Evolutionary conservation across 2,888 invertebrate genomes (phyloP).

Genomic region (Volucella inanis): DNA sequence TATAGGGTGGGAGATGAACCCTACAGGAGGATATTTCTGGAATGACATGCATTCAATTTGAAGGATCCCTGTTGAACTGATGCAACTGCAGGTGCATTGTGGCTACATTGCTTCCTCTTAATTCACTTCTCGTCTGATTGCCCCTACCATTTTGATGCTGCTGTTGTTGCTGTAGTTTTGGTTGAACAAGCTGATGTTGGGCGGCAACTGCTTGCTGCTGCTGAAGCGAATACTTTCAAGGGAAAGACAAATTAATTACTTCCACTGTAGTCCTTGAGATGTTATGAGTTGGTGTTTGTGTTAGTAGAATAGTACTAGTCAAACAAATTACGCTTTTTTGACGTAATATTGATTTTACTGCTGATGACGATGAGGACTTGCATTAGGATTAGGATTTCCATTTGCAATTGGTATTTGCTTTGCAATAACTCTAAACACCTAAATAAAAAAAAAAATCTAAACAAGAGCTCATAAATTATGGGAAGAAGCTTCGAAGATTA

Average conservation of each 20-base stretch:
- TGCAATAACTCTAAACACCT: too few relatives aligned
- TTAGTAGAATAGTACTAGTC: constrained; percentile 78
- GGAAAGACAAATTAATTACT: constrained; percentile 84
- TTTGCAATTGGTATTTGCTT: not conserved
- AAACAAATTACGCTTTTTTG: constrained; percentile 82
- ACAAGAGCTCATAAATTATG: too few relatives aligned
- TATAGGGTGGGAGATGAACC: constrained; percentile 89
- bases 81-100: constrained; percentile 84
- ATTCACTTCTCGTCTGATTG: constrained; percentile 75
- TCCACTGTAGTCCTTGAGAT: constrained; percentile 79
- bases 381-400: constrained; percentile 12
- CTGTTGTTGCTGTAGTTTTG: constrained; percentile 77
- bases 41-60: constrained; percentile 85
- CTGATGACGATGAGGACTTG: constrained; percentile 71
- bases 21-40: constrained; percentile 87
- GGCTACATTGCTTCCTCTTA: constrained; percentile 77
- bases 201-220: constrained; percentile 78
- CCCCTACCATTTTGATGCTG: constrained; percentile 64
- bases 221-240: constrained; percentile 82
- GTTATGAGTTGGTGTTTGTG: constrained; percentile 76
- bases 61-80: constrained; percentile 77
- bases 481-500: too few relatives aligned
- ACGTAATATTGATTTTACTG: constrained; percentile 60
- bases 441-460: too few relatives aligned
- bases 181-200: constrained; percentile 76